Base-by-base conservation (phyloP, 2,888 invertebrate genomes). In the Neria commutata region DNA sequence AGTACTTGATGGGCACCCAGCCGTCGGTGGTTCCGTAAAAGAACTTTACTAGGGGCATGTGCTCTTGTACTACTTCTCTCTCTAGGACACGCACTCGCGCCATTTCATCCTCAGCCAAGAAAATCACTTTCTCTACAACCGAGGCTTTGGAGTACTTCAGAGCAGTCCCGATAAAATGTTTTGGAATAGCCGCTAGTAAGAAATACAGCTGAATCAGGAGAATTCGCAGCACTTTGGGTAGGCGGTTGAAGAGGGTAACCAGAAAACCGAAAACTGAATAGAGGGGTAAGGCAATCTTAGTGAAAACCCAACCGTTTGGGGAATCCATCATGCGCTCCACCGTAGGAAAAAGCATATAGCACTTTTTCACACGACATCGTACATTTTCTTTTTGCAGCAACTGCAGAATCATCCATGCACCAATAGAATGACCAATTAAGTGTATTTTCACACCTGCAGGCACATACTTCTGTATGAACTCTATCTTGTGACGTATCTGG, bases 341-440 rank as follows among this genome's bases (percentile, higher is more conserved):
- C 0, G 95, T 92, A 1, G 97, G 96, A 81, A 95, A 95, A 2
- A 97, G 81, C 64, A 95, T 81, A 79, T 90, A 90, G 61, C 87
- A 84, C 66, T 88, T 87, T n/a, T 83, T 79, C 33, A 91, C 76
- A 68, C 84, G 84, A 25, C 82, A 71, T 69, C 84, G 78, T 70
- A 91, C 80, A 26, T 82, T 75, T 4, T 70, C 82, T 63, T 87
- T 82, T 66, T 89, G 85, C 25, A 92, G 74, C 50, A 94, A 76
- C 74, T 94, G 89, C 57, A 94, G 76, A 62, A 89, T 85, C 73
- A 95, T 88, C 87, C 94, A 94, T 54, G 90, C 86, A 3, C 97
- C 97, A 73, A 96, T 92, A 0, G 96, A 96, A 84, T 97, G 96
- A 1, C 93, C 95, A 67, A 96, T 86, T 37, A 96, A 81, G 79